Evolutionary conservation across 2,113 vertebrate genomes (phyloP).

Genomic region (Trogon surrucura): DNA sequence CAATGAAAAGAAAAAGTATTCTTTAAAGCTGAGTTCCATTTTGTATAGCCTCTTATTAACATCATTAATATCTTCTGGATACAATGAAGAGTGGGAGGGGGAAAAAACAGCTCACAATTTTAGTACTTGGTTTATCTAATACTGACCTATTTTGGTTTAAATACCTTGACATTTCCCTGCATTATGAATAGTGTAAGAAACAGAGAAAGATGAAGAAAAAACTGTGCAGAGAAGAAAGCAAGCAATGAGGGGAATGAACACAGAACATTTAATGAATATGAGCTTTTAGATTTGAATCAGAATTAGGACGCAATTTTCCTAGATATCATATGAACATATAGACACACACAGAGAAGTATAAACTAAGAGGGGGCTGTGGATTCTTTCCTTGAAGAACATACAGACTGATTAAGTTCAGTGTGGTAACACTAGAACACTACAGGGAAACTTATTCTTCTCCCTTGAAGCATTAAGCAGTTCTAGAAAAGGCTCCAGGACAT

Average conservation of each 20-base stretch:
- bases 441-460: not conserved
- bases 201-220: not conserved
- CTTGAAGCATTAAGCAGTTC: not conserved
- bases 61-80: not conserved
- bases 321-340: not conserved
- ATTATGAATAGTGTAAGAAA: not conserved
- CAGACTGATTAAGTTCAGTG: not conserved
- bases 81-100: not conserved
- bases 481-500: not conserved
- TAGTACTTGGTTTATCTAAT: not conserved
- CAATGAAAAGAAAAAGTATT: not conserved
- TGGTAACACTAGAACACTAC: not conserved
- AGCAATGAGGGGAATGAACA: not conserved
- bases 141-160: constrained; percentile 9
- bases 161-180: constrained; percentile 15
- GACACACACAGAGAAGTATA: not conserved
- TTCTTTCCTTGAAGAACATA: not conserved
- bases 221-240: not conserved
- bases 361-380: not conserved
- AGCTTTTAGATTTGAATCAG: not conserved
- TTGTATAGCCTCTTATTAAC: not conserved
- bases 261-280: not conserved
- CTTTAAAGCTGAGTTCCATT: not conserved
- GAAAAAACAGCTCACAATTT: not conserved
- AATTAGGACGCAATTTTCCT: not conserved